Evolutionary conservation across 2,888 invertebrate genomes (phyloP), one percentile per base, ranked within the genome.

Genomic region (Cetonia aurata): DNA sequence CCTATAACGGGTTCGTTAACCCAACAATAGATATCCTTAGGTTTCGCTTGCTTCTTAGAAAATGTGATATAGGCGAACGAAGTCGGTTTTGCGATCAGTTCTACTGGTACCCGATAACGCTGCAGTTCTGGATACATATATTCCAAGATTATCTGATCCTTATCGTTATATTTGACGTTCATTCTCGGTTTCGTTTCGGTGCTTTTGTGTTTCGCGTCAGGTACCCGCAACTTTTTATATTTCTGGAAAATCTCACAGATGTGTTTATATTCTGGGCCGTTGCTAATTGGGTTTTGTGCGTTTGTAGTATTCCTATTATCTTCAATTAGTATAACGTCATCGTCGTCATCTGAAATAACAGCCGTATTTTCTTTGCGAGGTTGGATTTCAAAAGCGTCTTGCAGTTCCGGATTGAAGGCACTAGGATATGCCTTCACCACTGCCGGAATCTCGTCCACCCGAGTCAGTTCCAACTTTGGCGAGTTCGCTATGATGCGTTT

Each of bases 301-400:
- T 9, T 52, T 4, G 8, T n/a, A 6, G 8, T 12, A 0, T 17
- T 17, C 31, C n/a, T 10, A 3, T 60, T 17, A 17, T 13, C 6
- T 3, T 50, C 52, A 12, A 65, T 33, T 13, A 65, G 1, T 41
- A 65, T 37, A 6, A 65, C 62, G 37, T 65, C 60, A 25, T 60
- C 69, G 8, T 62, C 69, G 37, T 70, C 62, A 13, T 70, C 69
- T 12, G 69, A 70, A 17, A 70, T 70, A 19, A 37, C 37, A 37
- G 37, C 1, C 4, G 37, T 10, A 6, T 37, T 8, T 37, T 1
- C 37, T 3, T 10, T 37, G 10, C 37, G 37, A 37, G 37, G 37
- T 37, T 37, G 37, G 37, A 37, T 37, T 37, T 37, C 37, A 8
- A 37, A 37, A 37, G 52, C 6, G 17, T 25, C 25, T 25, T 19